phyloP scores from a whole-genome alignment of 2,113 vertebrate genomes.

The Raja brachyura region DNA sequence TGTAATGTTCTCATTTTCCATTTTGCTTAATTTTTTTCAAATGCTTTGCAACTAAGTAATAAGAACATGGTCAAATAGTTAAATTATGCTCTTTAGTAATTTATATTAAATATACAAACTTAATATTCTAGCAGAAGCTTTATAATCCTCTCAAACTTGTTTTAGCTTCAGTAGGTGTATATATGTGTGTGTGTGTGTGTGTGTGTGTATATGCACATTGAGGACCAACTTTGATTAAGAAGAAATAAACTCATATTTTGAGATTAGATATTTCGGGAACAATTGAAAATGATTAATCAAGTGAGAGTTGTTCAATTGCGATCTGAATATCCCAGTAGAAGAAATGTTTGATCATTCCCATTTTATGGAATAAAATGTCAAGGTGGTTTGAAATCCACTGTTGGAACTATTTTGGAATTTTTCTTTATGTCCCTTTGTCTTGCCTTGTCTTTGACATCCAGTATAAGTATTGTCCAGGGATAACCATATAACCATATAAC shows the following conservation, averaged over 20 bases:
- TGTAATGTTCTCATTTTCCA: neutral
- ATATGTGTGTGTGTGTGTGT: too few species aligned
- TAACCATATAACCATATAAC: too few species aligned
- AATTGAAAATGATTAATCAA: neutral
- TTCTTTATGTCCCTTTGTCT: neutral
- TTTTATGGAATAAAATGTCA: neutral
- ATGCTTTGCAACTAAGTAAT: neutral
- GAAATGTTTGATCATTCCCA: neutral
- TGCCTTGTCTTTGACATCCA: neutral
- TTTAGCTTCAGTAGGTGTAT: neutral
- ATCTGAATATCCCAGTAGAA: neutral
- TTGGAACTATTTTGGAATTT: neutral
- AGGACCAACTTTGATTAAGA: neutral
- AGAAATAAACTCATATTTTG: neutral
- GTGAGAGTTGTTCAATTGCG: neutral
- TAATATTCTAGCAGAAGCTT: neutral
- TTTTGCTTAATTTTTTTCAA: neutral
- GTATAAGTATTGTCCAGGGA: neutral
- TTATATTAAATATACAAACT: neutral
- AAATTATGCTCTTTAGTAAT: neutral
- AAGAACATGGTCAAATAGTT: neutral
- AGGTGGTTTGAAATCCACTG: neutral
- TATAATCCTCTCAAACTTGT: neutral
- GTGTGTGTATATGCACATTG: too few species aligned
- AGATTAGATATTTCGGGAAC: neutral